phyloP scores from a whole-genome alignment of 2,888 invertebrate genomes.

The Athalia circularis region DNA sequence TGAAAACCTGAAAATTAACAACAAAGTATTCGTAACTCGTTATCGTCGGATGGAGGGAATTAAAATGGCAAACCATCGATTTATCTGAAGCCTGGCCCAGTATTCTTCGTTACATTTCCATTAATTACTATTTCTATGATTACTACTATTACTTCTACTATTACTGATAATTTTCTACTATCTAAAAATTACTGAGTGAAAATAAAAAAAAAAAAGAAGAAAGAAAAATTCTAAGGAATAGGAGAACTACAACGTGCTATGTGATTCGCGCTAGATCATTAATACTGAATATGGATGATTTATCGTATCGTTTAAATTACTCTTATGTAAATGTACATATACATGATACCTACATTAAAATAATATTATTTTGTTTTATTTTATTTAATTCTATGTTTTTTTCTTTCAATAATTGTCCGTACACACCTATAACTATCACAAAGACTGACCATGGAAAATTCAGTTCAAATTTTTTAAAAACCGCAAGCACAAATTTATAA shows the following conservation, averaged over 20 bases:
- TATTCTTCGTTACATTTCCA: constrained; percentile 49
- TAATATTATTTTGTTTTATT: constrained; percentile 5
- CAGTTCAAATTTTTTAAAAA: constrained; percentile 1
- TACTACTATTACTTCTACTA: no score
- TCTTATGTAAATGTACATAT: constrained; percentile 5
- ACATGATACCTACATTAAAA: not conserved
- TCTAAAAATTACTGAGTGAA: no score
- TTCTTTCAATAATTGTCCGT: not conserved
- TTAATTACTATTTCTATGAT: constrained; percentile 9
- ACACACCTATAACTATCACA: not conserved
- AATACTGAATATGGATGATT: not conserved
- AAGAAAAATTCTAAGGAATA: no score
- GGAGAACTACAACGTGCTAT: no score
- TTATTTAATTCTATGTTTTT: not conserved
- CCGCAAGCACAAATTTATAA: not conserved
- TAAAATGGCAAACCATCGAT: not conserved
- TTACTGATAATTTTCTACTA: no score
- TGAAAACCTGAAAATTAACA: no score
- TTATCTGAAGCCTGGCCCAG: constrained; percentile 40
- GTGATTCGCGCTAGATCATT: not conserved
- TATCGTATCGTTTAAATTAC: not conserved
- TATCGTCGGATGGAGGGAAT: not conserved
- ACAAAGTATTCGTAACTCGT: no score
- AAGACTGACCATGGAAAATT: constrained; percentile 19
- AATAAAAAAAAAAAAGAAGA: no score